A percentile compares a stretch with the other conserved stretches of the same genome.
Conservation (phyloP, 2,888 invertebrate genomes). For the Acholoe squamosa region DNA sequence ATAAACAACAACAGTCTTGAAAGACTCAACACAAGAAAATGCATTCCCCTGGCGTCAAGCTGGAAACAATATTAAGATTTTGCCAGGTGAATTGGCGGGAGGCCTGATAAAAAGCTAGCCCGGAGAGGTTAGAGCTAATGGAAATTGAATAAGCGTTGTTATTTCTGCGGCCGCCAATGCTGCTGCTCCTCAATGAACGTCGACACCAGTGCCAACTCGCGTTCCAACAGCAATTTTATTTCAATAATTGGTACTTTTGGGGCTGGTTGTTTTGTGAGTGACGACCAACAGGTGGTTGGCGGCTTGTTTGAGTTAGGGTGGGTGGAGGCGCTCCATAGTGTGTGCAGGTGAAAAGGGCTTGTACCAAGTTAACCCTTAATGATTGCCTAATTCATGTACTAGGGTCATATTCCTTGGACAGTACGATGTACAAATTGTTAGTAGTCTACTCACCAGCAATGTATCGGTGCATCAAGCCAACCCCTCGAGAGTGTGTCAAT, state of each 20-base stretch:
- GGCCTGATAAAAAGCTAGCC: not conserved
- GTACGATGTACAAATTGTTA: too few species aligned
- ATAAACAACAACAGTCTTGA: too few species aligned
- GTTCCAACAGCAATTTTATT: slow-evolving; percentile 1
- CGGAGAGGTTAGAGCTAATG: slow-evolving; percentile 8
- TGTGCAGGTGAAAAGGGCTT: too few species aligned
- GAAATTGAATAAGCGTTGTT: slow-evolving; percentile 4
- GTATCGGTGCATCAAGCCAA: too few species aligned
- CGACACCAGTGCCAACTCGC: not conserved
- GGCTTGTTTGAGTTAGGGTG: not conserved
- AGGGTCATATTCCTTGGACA: too few species aligned
- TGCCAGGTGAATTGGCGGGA: not conserved
- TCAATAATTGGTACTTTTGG: slow-evolving; percentile 15
- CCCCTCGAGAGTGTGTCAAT: too few species aligned
- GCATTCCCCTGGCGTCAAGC: not conserved
- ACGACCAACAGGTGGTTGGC: not conserved
- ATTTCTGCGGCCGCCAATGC: not conserved
- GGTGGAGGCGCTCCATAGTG: not conserved
- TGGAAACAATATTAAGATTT: slow-evolving; percentile 15
- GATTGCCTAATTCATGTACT: too few species aligned
- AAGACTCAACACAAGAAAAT: too few species aligned
- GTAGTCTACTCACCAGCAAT: too few species aligned
- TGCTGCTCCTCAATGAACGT: not conserved
- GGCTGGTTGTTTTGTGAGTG: not conserved
- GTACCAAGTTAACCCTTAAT: too few species aligned